A percentile compares a stretch with the other conserved stretches of the same genome.
Conservation (phyloP, 2,113 vertebrate genomes). For the Gopherus flavomarginatus region DNA sequence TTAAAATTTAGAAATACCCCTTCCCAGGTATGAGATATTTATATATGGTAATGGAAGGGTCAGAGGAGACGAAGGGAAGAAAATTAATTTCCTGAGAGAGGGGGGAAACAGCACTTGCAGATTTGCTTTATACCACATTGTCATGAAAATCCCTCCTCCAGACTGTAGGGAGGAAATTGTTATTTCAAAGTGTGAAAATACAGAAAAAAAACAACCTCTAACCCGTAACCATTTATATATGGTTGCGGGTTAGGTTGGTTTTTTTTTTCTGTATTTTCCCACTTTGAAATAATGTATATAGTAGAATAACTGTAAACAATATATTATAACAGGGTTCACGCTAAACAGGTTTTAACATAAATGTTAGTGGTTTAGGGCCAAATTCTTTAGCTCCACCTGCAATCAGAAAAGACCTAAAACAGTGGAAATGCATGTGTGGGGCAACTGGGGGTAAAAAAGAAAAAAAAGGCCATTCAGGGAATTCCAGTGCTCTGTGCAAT, state of each 20-base stretch:
- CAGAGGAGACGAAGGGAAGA: not conserved
- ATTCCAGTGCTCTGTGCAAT: not conserved
- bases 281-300: too few relatives aligned
- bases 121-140: not conserved
- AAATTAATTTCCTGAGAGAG: not conserved
- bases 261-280: too few relatives aligned
- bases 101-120: not conserved
- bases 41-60: not conserved
- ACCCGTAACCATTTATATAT: not conserved
- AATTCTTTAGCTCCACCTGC: not conserved
- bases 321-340: not conserved
- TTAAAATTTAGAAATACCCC: not conserved
- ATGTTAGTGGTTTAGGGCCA: not conserved
- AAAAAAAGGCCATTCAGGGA: not conserved
- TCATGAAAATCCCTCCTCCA: conserved; percentile 12
- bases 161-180: not conserved
- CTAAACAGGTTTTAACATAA: not conserved
- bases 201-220: not conserved
- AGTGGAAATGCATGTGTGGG: not conserved
- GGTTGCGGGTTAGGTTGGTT: too few relatives aligned
- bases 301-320: not conserved
- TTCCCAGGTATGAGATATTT: conserved; percentile 1
- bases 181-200: not conserved
- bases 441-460: not conserved
- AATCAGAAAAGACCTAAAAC: not conserved